These are phyloP conservation scores for Diachasma alloeum DNA, from an alignment of 1,140 invertebrate species.

Conservation along the genomic window DNA sequence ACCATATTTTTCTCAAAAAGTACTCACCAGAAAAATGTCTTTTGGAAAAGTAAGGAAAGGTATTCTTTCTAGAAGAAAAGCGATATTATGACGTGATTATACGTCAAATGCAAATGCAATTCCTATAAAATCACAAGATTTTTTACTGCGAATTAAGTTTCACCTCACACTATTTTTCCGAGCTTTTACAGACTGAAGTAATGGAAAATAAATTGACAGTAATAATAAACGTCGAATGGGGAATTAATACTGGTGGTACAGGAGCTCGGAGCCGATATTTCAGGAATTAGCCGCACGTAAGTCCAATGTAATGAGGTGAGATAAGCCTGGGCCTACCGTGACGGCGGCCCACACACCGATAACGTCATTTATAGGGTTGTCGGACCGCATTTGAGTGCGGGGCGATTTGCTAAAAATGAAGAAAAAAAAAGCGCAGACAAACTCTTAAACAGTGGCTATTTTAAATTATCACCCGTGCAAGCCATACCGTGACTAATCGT, in stretches of 20 bases:
- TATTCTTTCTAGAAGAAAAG: too few species aligned
- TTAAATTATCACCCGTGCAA: conserved; percentile 47
- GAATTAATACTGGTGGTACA: conserved; percentile 52
- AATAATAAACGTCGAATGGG: conserved; percentile 34
- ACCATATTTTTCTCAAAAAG: too few species aligned
- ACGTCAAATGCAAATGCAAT: too few species aligned
- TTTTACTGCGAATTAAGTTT: neutral
- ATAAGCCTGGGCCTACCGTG: conserved; percentile 44
- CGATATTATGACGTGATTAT: too few species aligned
- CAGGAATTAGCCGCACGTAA: conserved; percentile 58
- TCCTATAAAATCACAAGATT: neutral
- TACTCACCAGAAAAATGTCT: too few species aligned
- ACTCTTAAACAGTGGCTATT: neutral
- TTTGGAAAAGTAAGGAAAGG: too few species aligned
- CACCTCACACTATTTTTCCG: neutral
- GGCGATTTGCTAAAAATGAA: neutral
- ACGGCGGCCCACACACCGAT: conserved; percentile 34
- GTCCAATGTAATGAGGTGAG: conserved; percentile 50
- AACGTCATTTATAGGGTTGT: conserved; percentile 14
- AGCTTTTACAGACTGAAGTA: too few species aligned
- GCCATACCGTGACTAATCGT: conserved; percentile 45
- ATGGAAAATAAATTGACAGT: too few species aligned
- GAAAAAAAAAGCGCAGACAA: neutral
- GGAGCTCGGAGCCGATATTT: conserved; percentile 57
- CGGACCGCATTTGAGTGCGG: conserved; percentile 29